A percentile compares a stretch with the other conserved stretches of the same genome.
These are phyloP conservation scores for Diadromus collaris DNA, from an alignment of 2,888 invertebrate species.

Conservation along the genomic window DNA sequence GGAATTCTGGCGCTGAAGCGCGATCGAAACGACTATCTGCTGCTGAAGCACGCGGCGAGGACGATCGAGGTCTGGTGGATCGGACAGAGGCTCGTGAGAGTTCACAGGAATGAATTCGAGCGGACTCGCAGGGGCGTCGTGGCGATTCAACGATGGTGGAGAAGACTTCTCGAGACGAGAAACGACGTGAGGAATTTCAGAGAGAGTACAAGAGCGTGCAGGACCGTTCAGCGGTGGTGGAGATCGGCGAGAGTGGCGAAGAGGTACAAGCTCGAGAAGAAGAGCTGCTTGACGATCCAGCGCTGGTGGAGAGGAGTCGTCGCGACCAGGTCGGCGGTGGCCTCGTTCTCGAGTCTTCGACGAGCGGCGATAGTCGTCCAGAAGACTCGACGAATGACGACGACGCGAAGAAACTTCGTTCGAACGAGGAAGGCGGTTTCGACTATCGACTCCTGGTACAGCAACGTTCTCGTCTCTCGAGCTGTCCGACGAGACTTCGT, in stretches of 20 bases:
- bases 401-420: constrained; percentile 65
- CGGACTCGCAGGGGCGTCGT: constrained; percentile 74
- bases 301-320: constrained; percentile 64
- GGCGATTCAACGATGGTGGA: constrained; percentile 80
- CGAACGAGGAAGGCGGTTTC: constrained; percentile 79
- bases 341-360: constrained; percentile 48
- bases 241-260: constrained; percentile 55
- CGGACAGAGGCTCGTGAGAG: constrained; percentile 78
- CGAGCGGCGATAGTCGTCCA: constrained; percentile 73
- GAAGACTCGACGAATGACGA: constrained; percentile 78
- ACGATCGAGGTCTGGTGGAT: constrained; percentile 70
- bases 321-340: constrained; percentile 44
- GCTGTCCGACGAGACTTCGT: constrained; percentile 52
- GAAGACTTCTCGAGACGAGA: constrained; percentile 68
- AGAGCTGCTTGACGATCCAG: constrained; percentile 64
- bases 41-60: constrained; percentile 74
- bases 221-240: constrained; percentile 72
- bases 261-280: constrained; percentile 55
- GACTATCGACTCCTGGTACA: constrained; percentile 82
- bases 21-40: constrained; percentile 77
- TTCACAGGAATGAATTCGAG: constrained; percentile 76
- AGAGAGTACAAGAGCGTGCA: constrained; percentile 49
- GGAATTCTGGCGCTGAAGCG: constrained; percentile 77
- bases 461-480: constrained; percentile 51
- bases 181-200: constrained; percentile 50